phyloP scores from a whole-genome alignment of 2,797 vertebrate genomes.

The Coilia nasus region DNA sequence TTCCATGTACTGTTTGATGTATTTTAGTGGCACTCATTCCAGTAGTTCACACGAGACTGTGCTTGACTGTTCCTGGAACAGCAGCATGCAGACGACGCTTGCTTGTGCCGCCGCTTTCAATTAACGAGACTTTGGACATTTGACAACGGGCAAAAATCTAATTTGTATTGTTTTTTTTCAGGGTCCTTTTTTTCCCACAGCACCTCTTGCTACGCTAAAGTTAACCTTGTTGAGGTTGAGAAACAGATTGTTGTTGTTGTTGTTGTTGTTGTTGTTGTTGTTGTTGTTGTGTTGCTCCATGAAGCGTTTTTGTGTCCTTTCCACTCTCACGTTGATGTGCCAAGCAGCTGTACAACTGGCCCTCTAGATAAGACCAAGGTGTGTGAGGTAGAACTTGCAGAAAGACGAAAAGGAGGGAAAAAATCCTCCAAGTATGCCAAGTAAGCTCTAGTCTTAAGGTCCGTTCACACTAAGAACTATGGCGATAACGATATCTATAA shows the following conservation, averaged over 20 bases:
- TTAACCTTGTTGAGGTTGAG: conserved; percentile 38
- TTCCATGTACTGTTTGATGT: conserved; percentile 4
- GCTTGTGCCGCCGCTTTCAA: neutral
- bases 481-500: no score
- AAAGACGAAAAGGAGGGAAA: neutral
- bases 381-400: neutral
- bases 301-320: neutral
- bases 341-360: neutral
- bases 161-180: neutral
- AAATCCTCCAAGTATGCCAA: neutral
- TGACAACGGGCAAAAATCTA: neutral
- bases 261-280: neutral
- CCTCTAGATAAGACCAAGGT: neutral
- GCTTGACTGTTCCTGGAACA: neutral
- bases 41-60: neutral
- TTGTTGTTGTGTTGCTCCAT: neutral
- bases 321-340: neutral
- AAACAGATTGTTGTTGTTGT: conserved; percentile 8
- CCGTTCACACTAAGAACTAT: no score
- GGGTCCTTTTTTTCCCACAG: neutral
- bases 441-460: no score
- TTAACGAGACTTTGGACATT: neutral
- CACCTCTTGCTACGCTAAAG: neutral
- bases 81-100: neutral
- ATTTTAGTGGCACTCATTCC: neutral